A percentile compares a stretch with the other conserved stretches of the same genome.
phyloP scores from a whole-genome alignment of 2,888 invertebrate genomes.

The Dryomyza anilis region DNA sequence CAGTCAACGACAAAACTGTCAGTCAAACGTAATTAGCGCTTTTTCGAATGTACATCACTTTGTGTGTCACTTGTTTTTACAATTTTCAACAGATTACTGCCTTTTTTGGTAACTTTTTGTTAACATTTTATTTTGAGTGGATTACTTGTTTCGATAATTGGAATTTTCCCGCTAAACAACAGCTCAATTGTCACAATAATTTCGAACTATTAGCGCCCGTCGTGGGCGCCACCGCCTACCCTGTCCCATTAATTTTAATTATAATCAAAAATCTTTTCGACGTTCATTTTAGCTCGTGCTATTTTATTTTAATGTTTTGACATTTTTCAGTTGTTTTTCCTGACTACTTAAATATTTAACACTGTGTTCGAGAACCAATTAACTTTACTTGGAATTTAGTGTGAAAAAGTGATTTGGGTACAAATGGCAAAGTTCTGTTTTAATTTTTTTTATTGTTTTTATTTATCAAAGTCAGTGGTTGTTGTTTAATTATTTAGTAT shows the following conservation, averaged over 20 bases:
- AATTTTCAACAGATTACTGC: no score
- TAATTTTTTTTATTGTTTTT: no score
- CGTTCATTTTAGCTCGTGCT: no score
- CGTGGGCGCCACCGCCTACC: no score
- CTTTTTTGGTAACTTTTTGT: no score
- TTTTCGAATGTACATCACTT: no score
- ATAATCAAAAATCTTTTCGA: no score
- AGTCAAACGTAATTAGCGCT: constrained; percentile 53
- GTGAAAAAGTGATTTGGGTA: constrained; percentile 1
- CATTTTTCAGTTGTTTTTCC: not conserved
- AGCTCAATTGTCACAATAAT: no score
- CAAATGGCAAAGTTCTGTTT: no score
- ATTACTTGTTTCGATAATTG: not conserved
- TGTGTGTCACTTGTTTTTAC: no score
- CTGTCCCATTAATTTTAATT: no score
- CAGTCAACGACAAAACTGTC: constrained; percentile 45
- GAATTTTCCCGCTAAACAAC: not conserved
- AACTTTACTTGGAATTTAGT: not conserved
- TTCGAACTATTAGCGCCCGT: no score
- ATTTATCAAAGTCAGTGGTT: not conserved
- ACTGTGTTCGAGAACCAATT: not conserved
- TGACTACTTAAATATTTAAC: not conserved
- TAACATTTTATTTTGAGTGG: not conserved
- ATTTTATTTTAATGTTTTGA: not conserved
- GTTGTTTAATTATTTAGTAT: not conserved